Evolutionary conservation across 2,113 vertebrate species (phyloP).

Genomic region (Callorhinus ursinus): DNA sequence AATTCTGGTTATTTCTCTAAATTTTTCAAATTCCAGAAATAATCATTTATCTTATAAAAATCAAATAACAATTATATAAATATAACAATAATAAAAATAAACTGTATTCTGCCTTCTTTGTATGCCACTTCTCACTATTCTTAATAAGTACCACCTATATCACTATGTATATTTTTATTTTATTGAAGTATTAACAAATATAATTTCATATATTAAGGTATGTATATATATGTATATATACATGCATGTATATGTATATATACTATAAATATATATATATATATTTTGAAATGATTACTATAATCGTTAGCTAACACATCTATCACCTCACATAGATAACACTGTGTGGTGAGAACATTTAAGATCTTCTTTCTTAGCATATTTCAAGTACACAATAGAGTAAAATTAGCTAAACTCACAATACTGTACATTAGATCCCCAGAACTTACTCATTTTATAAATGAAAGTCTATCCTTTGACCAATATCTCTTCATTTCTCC

Average conservation of each 20-base stretch:
- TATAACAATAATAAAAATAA: neutral
- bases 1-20: neutral
- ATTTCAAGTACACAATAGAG: neutral
- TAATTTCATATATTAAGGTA: neutral
- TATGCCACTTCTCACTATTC: neutral
- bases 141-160: neutral
- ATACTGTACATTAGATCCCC: neutral
- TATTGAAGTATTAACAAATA: neutral
- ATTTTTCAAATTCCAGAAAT: neutral
- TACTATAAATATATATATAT: neutral
- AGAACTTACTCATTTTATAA: neutral
- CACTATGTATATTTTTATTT: neutral
- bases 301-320: neutral
- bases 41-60: neutral
- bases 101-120: neutral
- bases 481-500: neutral
- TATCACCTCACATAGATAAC: neutral
- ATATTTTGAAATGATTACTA: neutral
- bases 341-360: neutral
- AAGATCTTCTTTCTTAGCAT: neutral
- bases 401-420: neutral
- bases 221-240: too few relatives aligned
- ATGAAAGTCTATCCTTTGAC: neutral
- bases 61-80: neutral
- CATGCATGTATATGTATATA: too few relatives aligned